phyloP scores from a whole-genome alignment of 1,140 invertebrate genomes.

The Leptinotarsa lineolata region DNA sequence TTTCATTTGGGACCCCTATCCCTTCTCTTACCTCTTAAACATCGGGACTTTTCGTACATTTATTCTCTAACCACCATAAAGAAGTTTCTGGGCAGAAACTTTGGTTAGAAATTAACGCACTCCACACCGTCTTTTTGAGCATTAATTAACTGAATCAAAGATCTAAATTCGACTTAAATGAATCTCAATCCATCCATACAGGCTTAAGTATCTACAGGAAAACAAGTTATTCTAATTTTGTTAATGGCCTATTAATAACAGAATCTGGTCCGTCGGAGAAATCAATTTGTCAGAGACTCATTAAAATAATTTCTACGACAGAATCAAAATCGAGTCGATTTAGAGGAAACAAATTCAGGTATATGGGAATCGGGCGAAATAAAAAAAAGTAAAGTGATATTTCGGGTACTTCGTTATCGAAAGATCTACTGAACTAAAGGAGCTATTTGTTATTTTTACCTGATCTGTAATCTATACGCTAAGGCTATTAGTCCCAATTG shows the following conservation, averaged over 20 bases:
- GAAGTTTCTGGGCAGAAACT: too few relatives aligned
- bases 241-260: slow-evolving; percentile 41
- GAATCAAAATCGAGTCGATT: slow-evolving; percentile 40
- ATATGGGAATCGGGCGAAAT: slow-evolving; percentile 17
- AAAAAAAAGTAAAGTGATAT: slow-evolving; percentile 38
- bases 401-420: slow-evolving; percentile 42
- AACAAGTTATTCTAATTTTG: slow-evolving; percentile 45
- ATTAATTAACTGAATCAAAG: too few relatives aligned
- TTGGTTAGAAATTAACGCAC: too few relatives aligned
- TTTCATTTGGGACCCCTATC: too few relatives aligned
- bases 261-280: slow-evolving; percentile 25
- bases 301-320: slow-evolving; percentile 48
- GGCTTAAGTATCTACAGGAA: slow-evolving; percentile 4
- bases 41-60: too few relatives aligned
- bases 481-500: slow-evolving; percentile 44
- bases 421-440: slow-evolving; percentile 39
- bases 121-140: too few relatives aligned
- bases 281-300: slow-evolving; percentile 47
- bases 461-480: slow-evolving; percentile 37
- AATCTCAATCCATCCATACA: slow-evolving; percentile 9
- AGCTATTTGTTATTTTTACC: slow-evolving; percentile 49
- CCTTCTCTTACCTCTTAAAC: too few relatives aligned
- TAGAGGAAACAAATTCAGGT: slow-evolving; percentile 28
- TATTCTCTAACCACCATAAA: too few relatives aligned
- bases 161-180: not conserved